A percentile compares a stretch with the other conserved stretches of the same genome.
Conservation (phyloP, 2,888 invertebrate species). For the Hypselothyrea guttata region DNA sequence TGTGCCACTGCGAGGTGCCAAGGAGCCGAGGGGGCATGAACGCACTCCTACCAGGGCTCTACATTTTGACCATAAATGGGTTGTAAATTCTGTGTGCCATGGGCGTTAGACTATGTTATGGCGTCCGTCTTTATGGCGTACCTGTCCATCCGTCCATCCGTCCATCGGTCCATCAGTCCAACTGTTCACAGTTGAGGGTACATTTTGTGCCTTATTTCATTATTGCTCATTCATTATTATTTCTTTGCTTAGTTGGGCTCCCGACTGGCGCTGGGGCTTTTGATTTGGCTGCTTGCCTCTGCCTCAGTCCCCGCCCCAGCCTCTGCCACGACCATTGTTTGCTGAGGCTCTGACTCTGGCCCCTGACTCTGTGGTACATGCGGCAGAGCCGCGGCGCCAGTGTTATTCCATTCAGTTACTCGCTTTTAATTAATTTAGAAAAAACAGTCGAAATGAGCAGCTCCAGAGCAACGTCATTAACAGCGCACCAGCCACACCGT, state of each 20-base stretch:
- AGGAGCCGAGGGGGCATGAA: background rate
- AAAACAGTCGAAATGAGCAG: conserved; percentile 19
- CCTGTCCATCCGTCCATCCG: too few relatives aligned
- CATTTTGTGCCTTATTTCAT: conserved; percentile 38
- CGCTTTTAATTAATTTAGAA: conserved; percentile 58
- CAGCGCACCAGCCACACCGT: too few relatives aligned
- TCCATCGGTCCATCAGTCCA: too few relatives aligned
- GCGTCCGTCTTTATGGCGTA: background rate
- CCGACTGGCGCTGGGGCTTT: conserved; percentile 14
- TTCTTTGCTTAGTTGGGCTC: conserved; percentile 37
- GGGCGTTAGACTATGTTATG: background rate
- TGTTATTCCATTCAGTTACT: conserved; percentile 38
- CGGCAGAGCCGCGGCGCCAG: background rate
- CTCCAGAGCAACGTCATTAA: background rate
- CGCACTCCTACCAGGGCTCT: background rate
- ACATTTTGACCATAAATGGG: conserved; percentile 28
- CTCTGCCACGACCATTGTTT: conserved; percentile 47
- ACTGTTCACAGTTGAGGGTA: conserved; percentile 10
- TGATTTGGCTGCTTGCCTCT: conserved; percentile 28
- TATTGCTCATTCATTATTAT: conserved; percentile 57
- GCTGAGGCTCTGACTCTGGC: conserved; percentile 10
- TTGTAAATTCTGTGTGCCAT: conserved; percentile 19
- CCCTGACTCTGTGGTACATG: too few relatives aligned
- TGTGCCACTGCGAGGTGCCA: background rate
- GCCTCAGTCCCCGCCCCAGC: background rate